phyloP scores from a whole-genome alignment of 2,888 invertebrate genomes.

The Orthonychiurus folsomi region DNA sequence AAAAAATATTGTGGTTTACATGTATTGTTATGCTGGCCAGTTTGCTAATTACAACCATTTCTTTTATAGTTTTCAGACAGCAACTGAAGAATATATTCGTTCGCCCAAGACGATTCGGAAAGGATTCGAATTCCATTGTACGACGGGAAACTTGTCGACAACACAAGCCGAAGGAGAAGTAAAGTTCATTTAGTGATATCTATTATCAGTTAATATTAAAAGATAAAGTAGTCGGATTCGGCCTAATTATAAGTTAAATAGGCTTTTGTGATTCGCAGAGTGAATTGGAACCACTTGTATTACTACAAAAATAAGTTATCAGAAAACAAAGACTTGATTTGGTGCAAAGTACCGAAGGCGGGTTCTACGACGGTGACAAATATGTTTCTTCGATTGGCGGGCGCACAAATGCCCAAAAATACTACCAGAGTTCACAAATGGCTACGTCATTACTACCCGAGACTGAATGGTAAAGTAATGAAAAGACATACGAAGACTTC shows the following conservation, averaged over 20 bases:
- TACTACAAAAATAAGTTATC: slow-evolving; percentile 28
- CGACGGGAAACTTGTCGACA: background rate
- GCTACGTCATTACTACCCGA: slow-evolving; percentile 32
- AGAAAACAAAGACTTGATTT: slow-evolving; percentile 24
- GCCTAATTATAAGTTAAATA: no score
- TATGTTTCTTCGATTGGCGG: slow-evolving; percentile 31
- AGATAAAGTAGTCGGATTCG: background rate
- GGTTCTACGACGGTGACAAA: slow-evolving; percentile 38
- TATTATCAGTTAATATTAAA: background rate
- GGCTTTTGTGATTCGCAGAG: no score
- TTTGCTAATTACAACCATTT: no score
- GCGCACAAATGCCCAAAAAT: slow-evolving; percentile 23
- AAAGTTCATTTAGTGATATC: background rate
- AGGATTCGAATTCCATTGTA: background rate
- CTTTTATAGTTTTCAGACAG: background rate
- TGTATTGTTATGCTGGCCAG: no score
- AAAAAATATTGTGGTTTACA: no score
- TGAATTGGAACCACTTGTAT: slow-evolving; percentile 34
- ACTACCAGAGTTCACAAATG: slow-evolving; percentile 33
- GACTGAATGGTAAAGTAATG: slow-evolving; percentile 20
- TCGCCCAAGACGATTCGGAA: background rate
- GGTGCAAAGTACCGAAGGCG: slow-evolving; percentile 38
- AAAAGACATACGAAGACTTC: slow-evolving; percentile 22
- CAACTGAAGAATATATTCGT: background rate
- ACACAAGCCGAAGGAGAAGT: background rate